These are phyloP conservation scores for Stylophora pistillata DNA, from an alignment of 64 coral and sea anemone species.

Conservation along the genomic window DNA sequence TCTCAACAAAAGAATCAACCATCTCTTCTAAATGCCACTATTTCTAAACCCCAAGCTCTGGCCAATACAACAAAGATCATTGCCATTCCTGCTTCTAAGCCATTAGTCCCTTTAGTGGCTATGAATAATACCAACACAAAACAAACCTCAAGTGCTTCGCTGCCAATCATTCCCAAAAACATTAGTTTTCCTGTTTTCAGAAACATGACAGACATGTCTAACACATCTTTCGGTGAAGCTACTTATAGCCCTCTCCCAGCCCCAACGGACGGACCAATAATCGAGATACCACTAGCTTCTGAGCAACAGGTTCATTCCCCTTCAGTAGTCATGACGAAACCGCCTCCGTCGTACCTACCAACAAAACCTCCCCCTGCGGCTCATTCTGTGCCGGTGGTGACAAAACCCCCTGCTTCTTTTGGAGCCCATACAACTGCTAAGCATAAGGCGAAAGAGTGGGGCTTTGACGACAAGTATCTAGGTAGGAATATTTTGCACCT, in stretches of 20 bases:
- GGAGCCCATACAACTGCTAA: background rate
- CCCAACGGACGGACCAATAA: background rate
- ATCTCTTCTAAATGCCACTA: background rate
- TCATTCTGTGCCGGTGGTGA: background rate
- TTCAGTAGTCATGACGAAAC: background rate
- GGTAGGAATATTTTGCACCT: conserved; percentile 7
- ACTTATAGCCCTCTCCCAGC: background rate
- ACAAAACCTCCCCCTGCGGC: background rate
- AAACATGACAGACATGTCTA: background rate
- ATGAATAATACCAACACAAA: background rate
- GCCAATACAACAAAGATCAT: background rate
- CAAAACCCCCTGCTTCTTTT: background rate
- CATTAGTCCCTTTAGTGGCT: too few species aligned
- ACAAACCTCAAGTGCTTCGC: background rate
- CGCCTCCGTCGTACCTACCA: background rate
- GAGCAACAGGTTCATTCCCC: background rate
- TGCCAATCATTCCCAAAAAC: conserved; percentile 1
- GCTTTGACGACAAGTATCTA: conserved; percentile 69
- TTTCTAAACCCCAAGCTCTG: background rate
- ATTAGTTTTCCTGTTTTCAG: background rate
- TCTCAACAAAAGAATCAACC: background rate
- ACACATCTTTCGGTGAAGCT: background rate
- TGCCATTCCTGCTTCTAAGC: background rate
- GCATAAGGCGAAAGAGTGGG: conserved; percentile 39
- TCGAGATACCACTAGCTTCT: background rate